Evolutionary conservation across 2,888 invertebrate species (phyloP).

Genomic region (Drymonia ruficornis): DNA sequence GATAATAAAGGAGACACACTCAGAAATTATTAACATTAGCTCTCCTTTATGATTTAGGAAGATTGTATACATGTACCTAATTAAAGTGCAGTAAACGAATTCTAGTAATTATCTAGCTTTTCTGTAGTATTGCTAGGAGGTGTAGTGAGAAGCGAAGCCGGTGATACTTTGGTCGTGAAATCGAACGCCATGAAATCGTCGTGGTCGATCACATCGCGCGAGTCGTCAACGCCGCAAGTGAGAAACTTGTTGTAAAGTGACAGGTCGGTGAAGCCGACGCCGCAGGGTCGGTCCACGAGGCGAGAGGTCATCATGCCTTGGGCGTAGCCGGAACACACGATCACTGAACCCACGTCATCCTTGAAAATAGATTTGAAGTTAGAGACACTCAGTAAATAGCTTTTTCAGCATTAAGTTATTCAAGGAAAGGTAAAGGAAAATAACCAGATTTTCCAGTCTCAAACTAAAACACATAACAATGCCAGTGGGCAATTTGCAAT

Average conservation of each 20-base stretch:
- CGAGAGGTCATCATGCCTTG: constrained; percentile 72
- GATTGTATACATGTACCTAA: too few species aligned
- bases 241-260: constrained; percentile 62
- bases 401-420: too few species aligned
- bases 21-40: too few species aligned
- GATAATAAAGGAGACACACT: too few species aligned
- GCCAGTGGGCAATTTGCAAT: too few species aligned
- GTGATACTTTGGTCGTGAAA: constrained; percentile 23
- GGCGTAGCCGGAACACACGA: constrained; percentile 65
- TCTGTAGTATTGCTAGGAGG: constrained; percentile 7
- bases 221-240: constrained; percentile 74
- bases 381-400: too few species aligned
- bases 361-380: constrained; percentile 28
- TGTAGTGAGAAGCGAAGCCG: neutral
- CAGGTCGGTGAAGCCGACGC: constrained; percentile 69
- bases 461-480: too few species aligned
- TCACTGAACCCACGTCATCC: constrained; percentile 71
- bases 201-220: constrained; percentile 64
- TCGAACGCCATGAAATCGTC: constrained; percentile 52
- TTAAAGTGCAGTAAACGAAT: neutral
- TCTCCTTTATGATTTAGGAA: too few species aligned
- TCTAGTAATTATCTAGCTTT: neutral
- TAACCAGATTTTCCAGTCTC: too few species aligned
- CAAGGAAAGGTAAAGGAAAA: too few species aligned
- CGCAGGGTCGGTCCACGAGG: constrained; percentile 72